phyloP scores from a whole-genome alignment of 2,113 vertebrate species.

The Bos taurus region ARS-UCD2.0 NC_037334.1:36963501-36964000 shows the following conservation, averaged over 20 bases:
- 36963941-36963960: neutral
- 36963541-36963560: neutral
- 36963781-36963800: neutral
- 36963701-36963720: conserved; percentile 67
- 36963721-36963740: conserved; percentile 64
- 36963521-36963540: conserved; percentile 38
- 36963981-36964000: neutral
- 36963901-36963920: neutral
- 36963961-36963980: rapidly evolving
- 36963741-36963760: conserved; percentile 41
- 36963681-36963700: conserved; percentile 72
- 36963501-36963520: neutral
- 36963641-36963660: conserved; percentile 58
- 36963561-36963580: conserved; percentile 51
- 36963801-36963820: conserved; percentile 54
- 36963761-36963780: conserved; percentile 28
- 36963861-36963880: neutral
- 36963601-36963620: conserved; percentile 48
- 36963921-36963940: neutral
- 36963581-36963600: conserved; percentile 43
- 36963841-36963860: neutral
- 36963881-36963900: neutral
- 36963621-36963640: conserved; percentile 71
- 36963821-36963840: conserved; percentile 19
- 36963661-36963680: conserved; percentile 68